Percentiles rank a stretch among this genome's conserved stretches.
These are phyloP conservation scores for Lamellibrachia columna DNA, from an alignment of 2,888 invertebrate species.

Conservation along the genomic window DNA sequence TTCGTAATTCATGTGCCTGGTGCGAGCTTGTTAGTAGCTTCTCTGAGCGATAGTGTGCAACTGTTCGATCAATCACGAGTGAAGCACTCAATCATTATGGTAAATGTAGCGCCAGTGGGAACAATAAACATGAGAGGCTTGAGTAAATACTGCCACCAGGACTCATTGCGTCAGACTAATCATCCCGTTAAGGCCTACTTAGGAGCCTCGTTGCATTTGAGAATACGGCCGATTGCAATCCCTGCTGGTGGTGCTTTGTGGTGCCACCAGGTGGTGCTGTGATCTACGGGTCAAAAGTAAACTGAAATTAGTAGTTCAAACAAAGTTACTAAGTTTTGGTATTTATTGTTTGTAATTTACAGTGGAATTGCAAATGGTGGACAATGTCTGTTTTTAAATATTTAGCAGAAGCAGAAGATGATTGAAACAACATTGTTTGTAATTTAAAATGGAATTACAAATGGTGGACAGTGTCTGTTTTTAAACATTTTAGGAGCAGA, in stretches of 20 bases:
- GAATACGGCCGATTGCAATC: background rate
- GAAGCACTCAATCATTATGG: background rate
- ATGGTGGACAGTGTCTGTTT: too few species aligned
- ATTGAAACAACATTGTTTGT: too few species aligned
- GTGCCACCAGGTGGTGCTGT: background rate
- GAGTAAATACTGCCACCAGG: constrained; percentile 16
- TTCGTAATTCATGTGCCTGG: background rate
- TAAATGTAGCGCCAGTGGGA: constrained; percentile 16
- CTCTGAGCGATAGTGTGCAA: background rate
- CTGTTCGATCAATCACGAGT: background rate
- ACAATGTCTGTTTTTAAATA: too few species aligned
- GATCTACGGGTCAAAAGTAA: background rate
- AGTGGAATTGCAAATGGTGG: too few species aligned
- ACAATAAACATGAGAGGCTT: background rate
- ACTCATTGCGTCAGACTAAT: background rate
- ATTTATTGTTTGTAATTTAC: too few species aligned
- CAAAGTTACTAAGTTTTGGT: background rate
- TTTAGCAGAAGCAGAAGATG: too few species aligned
- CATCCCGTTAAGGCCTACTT: background rate
- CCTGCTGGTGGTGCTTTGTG: background rate
- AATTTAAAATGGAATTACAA: too few species aligned
- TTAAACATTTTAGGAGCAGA: too few species aligned
- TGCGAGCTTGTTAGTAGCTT: background rate
- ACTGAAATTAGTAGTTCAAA: background rate
- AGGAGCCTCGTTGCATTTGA: background rate